Base-by-base conservation (phyloP, 2,888 invertebrate genomes). In the Limnephilus auricula region DNA sequence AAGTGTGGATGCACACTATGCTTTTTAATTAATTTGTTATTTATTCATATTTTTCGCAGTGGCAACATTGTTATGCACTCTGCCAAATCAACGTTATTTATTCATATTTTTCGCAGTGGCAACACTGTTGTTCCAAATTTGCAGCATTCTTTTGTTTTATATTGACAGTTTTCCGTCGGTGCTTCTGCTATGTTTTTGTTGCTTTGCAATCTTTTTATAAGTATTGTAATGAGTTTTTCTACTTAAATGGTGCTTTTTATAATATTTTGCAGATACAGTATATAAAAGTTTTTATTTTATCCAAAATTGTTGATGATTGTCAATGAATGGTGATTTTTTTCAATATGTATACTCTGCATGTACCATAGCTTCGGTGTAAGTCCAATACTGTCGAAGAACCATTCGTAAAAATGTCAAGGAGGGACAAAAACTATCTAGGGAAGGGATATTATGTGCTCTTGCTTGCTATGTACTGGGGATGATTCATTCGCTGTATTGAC, bases 111-210 rank as follows among this genome's bases (percentile, higher is more conserved):
- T 32, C 18, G 18, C 31, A 25, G 34, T 83, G 37, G 83, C 83
- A 34, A 83, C 18, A 83, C 30, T 25, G 83, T 83, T 82, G 32
- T 34, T 83, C 83, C 83, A 37, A 25, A 65, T 37, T 25, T 31
- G 83, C 83, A 37, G 37, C 83, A 37, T 37, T 83, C 18, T 83
- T 80, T 80, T 80, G 32, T 80, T 83, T 80, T 80, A 37, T 25
- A 37, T 34, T 83, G 32, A 65, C 25, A 65, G 65, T 25, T 65
- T 65, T 65, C n/a, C 9, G 65, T 25, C 4, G n/a, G 25, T 65
- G 65, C 65, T 65, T 65, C 25, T 25, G 65, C n/a, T 65, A 9
- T n/a, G n/a, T 65, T 50, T 65, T 9, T 65, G 6, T 65, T 25
- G 65, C 65, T 65, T 65, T 65, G 25, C 65, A 65, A 65, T 65